Evolutionary conservation across 2,797 vertebrate genomes (phyloP), one percentile per base, ranked within the genome.

Genomic region (Tolypeutes matacus): DNA sequence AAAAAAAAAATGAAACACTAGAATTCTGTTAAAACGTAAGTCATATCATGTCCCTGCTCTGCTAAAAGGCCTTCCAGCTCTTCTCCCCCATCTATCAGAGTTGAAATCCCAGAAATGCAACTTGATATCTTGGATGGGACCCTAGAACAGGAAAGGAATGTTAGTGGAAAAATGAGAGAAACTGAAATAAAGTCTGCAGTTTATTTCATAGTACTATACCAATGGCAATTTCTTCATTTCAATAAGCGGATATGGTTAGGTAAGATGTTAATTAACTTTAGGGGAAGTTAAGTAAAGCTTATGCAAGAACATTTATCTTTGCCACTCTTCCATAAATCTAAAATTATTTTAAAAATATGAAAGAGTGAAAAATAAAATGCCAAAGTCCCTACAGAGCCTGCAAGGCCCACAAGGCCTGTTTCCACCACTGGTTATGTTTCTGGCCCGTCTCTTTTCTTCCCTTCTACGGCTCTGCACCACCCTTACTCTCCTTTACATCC

Each of bases 101-200:
- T 76, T 86, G 58, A 88, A 95, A 86, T 77, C 67, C 80, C 49
- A 20, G 15, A 89, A 95, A 76, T 93, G 70, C 53, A n/a, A 17
- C 58, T 78, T 64, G 70, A 90, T 70, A 80, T 65, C 31, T 31
- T 42, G 18, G 21, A 42, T 60, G 60, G 73, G 56, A 65, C 87
- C 58, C 67, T 39, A 13, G 62, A 73, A 56, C 42, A 29, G 20
- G 83, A 75, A 27, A 60, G 76, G 39, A 39, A 53, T 5, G 49
- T 36, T 17, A 3, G 36, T 64, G 17, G 39, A 15, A 53, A 90
- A 93, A 42, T 42, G 4, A n/a, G 21, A 51, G 46, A 75, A 17
- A 64, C 86, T 23, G 81, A 53, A 51, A 25, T 72, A 67, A 56
- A 46, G 29, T 31, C 65, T 29, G 2, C 49, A 20, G 20, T 58